Evolutionary conservation across 2,113 vertebrate species (phyloP).

Genomic region (Chelonoidis abingdonii): DNA sequence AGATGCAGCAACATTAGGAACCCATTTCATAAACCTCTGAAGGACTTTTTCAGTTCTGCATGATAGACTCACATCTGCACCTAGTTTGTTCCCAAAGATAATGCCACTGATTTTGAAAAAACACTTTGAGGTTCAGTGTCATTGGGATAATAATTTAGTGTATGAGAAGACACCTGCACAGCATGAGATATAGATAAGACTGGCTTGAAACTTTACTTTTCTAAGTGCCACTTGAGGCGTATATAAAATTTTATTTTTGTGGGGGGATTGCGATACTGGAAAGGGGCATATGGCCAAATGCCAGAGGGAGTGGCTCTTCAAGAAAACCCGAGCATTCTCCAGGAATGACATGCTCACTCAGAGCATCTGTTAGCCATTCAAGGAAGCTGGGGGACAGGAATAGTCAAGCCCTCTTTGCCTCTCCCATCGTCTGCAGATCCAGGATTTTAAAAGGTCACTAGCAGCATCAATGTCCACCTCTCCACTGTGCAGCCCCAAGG

Average conservation of each 20-base stretch:
- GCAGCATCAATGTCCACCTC: background rate
- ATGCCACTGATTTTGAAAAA: background rate
- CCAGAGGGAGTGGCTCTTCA: background rate
- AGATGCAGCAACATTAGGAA: background rate
- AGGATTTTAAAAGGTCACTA: background rate
- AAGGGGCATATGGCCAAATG: background rate
- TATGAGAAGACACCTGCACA: conserved; percentile 1
- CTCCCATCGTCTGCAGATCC: accelerated
- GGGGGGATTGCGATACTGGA: background rate
- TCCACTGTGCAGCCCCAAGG: background rate
- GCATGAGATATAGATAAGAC: accelerated
- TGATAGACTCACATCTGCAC: conserved; percentile 55
- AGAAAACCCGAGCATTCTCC: accelerated
- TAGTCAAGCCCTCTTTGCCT: accelerated
- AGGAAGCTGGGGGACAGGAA: background rate
- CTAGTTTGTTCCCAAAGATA: background rate
- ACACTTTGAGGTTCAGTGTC: background rate
- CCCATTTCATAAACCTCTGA: conserved; percentile 56
- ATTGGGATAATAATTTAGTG: background rate
- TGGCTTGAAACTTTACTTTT: background rate
- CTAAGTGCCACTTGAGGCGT: background rate
- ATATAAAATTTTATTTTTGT: background rate
- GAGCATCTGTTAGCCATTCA: background rate
- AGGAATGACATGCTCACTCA: background rate
- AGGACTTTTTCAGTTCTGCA: conserved; percentile 31